Evolutionary conservation across 2,888 invertebrate species (phyloP).

Genomic region (Anticlea derivata): DNA sequence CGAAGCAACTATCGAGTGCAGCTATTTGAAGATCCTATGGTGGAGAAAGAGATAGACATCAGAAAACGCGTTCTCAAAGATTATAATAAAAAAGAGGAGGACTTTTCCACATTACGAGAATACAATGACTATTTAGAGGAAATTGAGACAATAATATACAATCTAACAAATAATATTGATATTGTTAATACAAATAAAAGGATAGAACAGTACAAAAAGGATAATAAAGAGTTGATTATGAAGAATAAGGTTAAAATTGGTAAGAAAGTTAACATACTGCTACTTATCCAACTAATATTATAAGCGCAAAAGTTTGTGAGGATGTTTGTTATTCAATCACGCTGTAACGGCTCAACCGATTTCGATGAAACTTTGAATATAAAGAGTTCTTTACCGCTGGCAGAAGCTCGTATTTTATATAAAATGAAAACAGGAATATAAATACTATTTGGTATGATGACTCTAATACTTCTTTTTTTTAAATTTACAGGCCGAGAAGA

Average conservation of each 20-base stretch:
- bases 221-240: slow-evolving; percentile 93
- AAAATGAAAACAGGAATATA: too few relatives aligned
- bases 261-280: slow-evolving; percentile 38
- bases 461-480: neutral
- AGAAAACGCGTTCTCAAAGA: slow-evolving; percentile 94
- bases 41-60: slow-evolving; percentile 99
- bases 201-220: slow-evolving; percentile 95
- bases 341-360: too few relatives aligned
- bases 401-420: too few relatives aligned
- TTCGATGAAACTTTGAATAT: too few relatives aligned
- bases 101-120: slow-evolving; percentile 91
- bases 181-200: slow-evolving; percentile 93
- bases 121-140: slow-evolving; percentile 99
- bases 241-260: slow-evolving; percentile 90
- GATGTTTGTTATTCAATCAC: neutral
- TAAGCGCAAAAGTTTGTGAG: too few relatives aligned
- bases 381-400: too few relatives aligned
- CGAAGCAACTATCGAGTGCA: slow-evolving; percentile 96
- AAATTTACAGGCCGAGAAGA: slow-evolving; percentile 87
- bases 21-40: slow-evolving; percentile 96
- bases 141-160: slow-evolving; percentile 95
- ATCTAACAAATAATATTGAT: slow-evolving; percentile 95
- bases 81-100: slow-evolving; percentile 97
- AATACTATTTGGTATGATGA: too few relatives aligned
- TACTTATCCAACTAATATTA: too few relatives aligned